Evolutionary conservation across 2,888 invertebrate genomes (phyloP), one percentile per base, ranked within the genome.

Genomic region (Mimas tiliae): DNA sequence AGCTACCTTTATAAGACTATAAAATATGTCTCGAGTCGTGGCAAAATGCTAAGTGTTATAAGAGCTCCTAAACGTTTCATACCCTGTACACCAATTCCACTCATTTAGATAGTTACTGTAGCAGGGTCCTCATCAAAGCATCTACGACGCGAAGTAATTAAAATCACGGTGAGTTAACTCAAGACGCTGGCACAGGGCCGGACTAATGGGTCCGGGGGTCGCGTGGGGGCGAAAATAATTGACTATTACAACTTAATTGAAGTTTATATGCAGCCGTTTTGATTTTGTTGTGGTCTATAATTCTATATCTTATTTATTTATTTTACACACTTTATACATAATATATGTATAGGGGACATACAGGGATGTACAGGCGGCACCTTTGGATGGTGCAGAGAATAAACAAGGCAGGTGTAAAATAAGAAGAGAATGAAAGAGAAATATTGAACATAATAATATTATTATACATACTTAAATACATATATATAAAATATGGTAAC

Each of bases 111-210:
- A 65, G 65, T 69, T 70, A 65, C 27, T 45, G 62, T 38, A 48
- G 58, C 67, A 51, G 63, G 53, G 16, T 19, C 65, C 65, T 73
- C 70, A 75, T 76, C 74, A 72, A 69, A 72, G 67, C 58, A 67
- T 63, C 65, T 70, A 64, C 69, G 68, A 66, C 67, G 66, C 62
- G 65, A 63, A 63, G 69, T 76, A 75, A 76, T 76, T 77, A 74
- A 77, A 74, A 76, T 69, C 70, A 71, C 67, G 65, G 65, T 55
- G 72, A 65, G 71, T 72, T 71, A 71, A 66, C 68, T 63, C 62
- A 68, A 73, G 69, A 42, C 69, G 12, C 19, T 58, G 38, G 63
- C 16, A 16, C 73, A 71, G 76, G 66, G 70, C 64, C 47, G 72
- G n/a, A 71, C 67, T 73, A 42, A 38, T 34, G 0, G 16, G 34